Evolutionary conservation across 1,140 invertebrate genomes (phyloP).

Genomic region (Brachionus koreanus): DNA sequence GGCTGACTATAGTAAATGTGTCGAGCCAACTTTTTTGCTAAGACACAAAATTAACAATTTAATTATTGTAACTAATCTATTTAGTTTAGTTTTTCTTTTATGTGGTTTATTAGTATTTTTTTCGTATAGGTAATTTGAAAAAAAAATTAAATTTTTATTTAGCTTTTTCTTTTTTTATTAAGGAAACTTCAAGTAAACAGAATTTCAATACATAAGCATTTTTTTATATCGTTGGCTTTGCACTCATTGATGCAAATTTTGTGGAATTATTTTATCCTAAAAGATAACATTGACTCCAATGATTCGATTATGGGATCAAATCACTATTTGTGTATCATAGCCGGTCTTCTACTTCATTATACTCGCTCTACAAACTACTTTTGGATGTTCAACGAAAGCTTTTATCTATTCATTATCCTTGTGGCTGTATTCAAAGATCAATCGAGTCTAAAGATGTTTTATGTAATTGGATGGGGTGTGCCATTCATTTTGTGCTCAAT

Average conservation of each 20-base stretch:
- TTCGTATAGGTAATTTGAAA: constrained; percentile 11
- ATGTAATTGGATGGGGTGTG: constrained; percentile 12
- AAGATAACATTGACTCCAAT: neutral
- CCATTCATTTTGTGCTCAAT: constrained; percentile 30
- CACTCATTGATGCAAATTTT: constrained; percentile 20
- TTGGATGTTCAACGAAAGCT: constrained; percentile 44
- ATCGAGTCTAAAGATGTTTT: neutral
- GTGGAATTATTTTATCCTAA: neutral
- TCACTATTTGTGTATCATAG: neutral
- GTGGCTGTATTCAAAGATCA: constrained; percentile 25
- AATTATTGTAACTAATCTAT: neutral
- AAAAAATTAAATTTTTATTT: neutral
- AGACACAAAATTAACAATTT: neutral
- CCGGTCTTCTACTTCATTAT: neutral
- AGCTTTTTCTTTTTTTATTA: neutral
- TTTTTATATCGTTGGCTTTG: constrained; percentile 18
- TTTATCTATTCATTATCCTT: constrained; percentile 33
- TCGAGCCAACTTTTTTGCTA: neutral
- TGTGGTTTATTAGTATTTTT: constrained; percentile 17
- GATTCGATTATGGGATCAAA: neutral
- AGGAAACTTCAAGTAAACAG: constrained; percentile 37
- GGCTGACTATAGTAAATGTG: constrained; percentile 5
- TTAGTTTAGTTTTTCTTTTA: constrained; percentile 29
- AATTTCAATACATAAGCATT: constrained; percentile 18
- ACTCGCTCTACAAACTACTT: constrained; percentile 33